Base-by-base conservation (phyloP, 2,113 vertebrate genomes). In the Bubo bubo region DNA sequence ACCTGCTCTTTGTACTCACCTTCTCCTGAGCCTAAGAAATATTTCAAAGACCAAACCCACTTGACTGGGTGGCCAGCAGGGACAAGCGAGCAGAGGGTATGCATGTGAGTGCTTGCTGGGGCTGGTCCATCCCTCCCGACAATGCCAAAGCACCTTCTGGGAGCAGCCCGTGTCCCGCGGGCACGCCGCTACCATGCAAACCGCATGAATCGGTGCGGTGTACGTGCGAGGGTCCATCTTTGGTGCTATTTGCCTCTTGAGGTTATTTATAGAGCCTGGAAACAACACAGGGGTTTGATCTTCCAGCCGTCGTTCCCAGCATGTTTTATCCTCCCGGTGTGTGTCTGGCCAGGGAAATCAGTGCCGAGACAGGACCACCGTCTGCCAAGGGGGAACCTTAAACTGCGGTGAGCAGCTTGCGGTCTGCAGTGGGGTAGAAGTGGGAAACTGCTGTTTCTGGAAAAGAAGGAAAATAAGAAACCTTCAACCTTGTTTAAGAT, bases 331-430 rank as follows among this genome's bases (percentile, higher is more conserved):
- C 47, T 53, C 45, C 68, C 4, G 13, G 21, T n/a, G 24, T 0
- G 0, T 3, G 30, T 30, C 66, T 6, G 22, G 34, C 24, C 5
- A 3, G 7, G 60, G 39, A 49, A 17, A 3, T 1, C 0, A 3
- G 49, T 28, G 79, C 58, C 1, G 28, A 26, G 55, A 0, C 30
- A 50, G 71, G 53, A 21, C 5, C 2, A 30, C 66, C 20, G 0
- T 47, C 4, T n/a, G n/a, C 66, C 39, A 6, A 14, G 62, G 35
- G 32, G 21, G 19, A 45, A 8, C 27, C 35, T 41, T 16, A 7
- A 19, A 20, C 34, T 8, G 7, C 23, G 13, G 27, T 6, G 9
- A 52, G 5, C 6, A 15, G 3, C 27, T 2, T 17, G 26, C 11
- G 5, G 3, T 15, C 55, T 26, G 19, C 47, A 22, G 27, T 6